Evolutionary conservation across 2,888 invertebrate genomes (phyloP).

Genomic region (Aproaerema taeniolella): DNA sequence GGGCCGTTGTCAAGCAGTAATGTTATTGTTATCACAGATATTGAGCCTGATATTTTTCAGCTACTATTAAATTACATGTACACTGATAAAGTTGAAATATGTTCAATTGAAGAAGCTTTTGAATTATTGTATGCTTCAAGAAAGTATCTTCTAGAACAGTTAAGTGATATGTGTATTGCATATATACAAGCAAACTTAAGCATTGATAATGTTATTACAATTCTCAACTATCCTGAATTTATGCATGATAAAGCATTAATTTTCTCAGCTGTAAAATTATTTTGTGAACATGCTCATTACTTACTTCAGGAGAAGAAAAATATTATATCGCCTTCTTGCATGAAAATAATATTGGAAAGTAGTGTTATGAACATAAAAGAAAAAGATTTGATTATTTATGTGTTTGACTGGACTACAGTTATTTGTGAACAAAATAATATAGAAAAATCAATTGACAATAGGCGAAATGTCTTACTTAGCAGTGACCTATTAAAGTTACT

Average conservation of each 20-base stretch:
- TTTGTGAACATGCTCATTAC: slow-evolving; percentile 74
- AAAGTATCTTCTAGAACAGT: slow-evolving; percentile 79
- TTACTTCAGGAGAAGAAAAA: slow-evolving; percentile 67
- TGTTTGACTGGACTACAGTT: slow-evolving; percentile 73
- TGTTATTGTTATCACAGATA: slow-evolving; percentile 75
- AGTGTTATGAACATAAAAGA: slow-evolving; percentile 70
- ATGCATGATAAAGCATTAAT: slow-evolving; percentile 75
- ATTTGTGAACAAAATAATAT: slow-evolving; percentile 67
- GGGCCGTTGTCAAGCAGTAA: slow-evolving; percentile 74
- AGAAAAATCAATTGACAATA: slow-evolving; percentile 52
- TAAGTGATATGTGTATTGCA: slow-evolving; percentile 67
- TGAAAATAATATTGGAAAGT: slow-evolving; percentile 68
- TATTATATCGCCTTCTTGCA: slow-evolving; percentile 65
- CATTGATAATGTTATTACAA: slow-evolving; percentile 75
- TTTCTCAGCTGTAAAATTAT: slow-evolving; percentile 70
- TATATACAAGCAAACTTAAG: slow-evolving; percentile 74
- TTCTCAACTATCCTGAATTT: slow-evolving; percentile 78
- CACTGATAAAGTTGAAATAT: slow-evolving; percentile 75
- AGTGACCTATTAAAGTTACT: slow-evolving; percentile 61
- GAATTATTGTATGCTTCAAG: slow-evolving; percentile 80
- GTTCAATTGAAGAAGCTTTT: slow-evolving; percentile 77
- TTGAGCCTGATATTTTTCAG: slow-evolving; percentile 78
- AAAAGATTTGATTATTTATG: slow-evolving; percentile 69
- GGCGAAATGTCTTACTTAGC: slow-evolving; percentile 54
- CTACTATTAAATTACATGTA: slow-evolving; percentile 79